A percentile compares a stretch with the other conserved stretches of the same genome.
Conservation (phyloP, 2,888 invertebrate genomes). For the Homarus gammarus region DNA sequence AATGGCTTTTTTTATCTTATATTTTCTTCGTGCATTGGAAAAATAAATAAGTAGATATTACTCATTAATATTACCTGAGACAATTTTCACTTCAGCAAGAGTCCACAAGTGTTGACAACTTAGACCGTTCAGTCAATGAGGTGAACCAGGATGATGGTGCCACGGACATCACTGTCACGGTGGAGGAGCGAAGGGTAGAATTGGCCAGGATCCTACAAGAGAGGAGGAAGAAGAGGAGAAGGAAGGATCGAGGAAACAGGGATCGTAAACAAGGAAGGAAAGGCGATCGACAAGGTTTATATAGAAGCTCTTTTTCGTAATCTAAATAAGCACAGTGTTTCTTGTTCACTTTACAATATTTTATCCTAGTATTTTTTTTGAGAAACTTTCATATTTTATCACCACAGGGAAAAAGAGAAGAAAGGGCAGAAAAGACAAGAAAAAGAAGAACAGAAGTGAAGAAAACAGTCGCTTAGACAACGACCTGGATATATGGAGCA, state of each 20-base stretch:
- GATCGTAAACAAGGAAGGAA: constrained; percentile 7
- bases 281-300: neutral
- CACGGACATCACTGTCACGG: too few relatives aligned
- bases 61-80: too few relatives aligned
- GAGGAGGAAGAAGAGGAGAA: constrained; percentile 39
- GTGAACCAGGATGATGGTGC: constrained; percentile 12
- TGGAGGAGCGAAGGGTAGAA: neutral
- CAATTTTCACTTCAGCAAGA: neutral
- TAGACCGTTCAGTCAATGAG: constrained; percentile 43
- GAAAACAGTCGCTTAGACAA: neutral
- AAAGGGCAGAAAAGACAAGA: neutral
- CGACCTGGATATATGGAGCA: neutral
- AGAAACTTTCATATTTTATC: neutral
- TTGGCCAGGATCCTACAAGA: neutral
- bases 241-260: constrained; percentile 45
- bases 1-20: too few relatives aligned
- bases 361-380: neutral
- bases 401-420: neutral
- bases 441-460: neutral
- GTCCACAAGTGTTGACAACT: neutral
- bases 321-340: too few relatives aligned
- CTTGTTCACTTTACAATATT: neutral
- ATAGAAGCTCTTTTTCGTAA: too few relatives aligned
- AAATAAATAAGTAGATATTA: neutral
- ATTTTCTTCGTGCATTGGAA: too few relatives aligned